phyloP scores from a whole-genome alignment of 2,888 invertebrate species.

The Ophion ellenae region DNA sequence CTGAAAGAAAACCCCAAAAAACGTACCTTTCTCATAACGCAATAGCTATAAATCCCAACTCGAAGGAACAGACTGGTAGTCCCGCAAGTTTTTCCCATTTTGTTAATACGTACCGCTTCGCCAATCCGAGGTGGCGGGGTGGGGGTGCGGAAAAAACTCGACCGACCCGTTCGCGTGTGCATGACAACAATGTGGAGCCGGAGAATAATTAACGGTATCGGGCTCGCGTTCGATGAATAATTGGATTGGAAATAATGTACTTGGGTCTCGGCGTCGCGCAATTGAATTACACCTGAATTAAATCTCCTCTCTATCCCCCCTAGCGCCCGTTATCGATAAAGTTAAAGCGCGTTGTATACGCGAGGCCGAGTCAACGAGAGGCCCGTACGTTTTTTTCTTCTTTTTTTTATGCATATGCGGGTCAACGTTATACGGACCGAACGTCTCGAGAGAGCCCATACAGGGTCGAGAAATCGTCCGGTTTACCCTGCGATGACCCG shows the following conservation, averaged over 20 bases:
- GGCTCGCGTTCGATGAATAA: slow-evolving; percentile 53
- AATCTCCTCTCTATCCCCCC: slow-evolving; percentile 27
- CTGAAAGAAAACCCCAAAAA: too few species aligned
- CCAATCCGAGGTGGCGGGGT: neutral
- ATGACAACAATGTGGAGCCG: slow-evolving; percentile 14
- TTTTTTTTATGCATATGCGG: neutral
- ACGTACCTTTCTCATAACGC: neutral
- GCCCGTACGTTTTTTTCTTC: neutral
- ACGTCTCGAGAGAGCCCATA: neutral
- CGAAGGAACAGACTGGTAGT: neutral
- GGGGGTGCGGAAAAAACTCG: neutral
- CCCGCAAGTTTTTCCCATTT: too few species aligned
- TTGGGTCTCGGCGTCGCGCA: slow-evolving; percentile 38
- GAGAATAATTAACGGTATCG: slow-evolving; percentile 24
- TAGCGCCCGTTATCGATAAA: slow-evolving; percentile 26
- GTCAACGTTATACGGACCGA: neutral
- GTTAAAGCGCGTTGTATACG: neutral
- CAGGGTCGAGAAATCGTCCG: neutral
- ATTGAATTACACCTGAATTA: slow-evolving; percentile 57
- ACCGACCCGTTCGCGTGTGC: neutral
- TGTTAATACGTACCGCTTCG: neutral
- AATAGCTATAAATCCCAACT: neutral
- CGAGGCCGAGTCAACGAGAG: neutral
- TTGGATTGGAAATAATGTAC: slow-evolving; percentile 51
- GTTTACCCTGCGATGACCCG: neutral